phyloP scores from a whole-genome alignment of 2,797 vertebrate species.

The Chaenodraco wilsoni region DNA sequence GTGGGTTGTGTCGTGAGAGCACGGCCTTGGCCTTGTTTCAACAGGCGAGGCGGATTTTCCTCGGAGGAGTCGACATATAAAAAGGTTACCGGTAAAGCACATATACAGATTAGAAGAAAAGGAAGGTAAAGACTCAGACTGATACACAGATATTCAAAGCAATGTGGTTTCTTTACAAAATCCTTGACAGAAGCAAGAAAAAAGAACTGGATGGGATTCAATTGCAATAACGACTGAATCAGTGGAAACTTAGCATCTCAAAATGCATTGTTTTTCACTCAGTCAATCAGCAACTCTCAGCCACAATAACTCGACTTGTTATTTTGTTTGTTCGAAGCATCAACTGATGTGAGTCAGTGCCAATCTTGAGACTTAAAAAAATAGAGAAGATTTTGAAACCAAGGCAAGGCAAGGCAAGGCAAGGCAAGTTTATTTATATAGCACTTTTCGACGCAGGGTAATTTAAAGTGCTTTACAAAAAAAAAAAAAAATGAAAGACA shows the following conservation, averaged over 20 bases:
- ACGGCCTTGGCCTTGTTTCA: slow-evolving; percentile 9
- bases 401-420: too few relatives aligned
- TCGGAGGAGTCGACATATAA: slow-evolving; percentile 44
- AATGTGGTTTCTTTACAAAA: background rate
- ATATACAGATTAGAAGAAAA: slow-evolving; percentile 30
- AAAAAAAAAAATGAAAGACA: too few relatives aligned
- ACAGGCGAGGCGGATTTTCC: slow-evolving; percentile 18
- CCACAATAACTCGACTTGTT: too few relatives aligned
- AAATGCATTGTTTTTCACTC: background rate
- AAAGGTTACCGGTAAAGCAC: slow-evolving; percentile 19
- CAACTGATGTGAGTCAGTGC: background rate
- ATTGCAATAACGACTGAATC: background rate
- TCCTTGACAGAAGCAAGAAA: background rate
- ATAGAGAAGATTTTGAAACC: too few relatives aligned
- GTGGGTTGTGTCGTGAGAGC: slow-evolving; percentile 20
- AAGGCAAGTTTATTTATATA: too few relatives aligned
- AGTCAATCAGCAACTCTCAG: too few relatives aligned
- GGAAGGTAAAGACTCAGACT: slow-evolving; percentile 11
- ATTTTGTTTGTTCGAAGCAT: background rate
- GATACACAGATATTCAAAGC: background rate
- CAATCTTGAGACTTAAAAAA: too few relatives aligned
- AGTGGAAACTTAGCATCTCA: background rate
- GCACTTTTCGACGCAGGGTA: too few relatives aligned
- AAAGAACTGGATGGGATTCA: background rate
- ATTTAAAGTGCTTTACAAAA: too few relatives aligned